Percentiles rank a stretch among this genome's conserved stretches.
These are phyloP conservation scores for Girardinus metallicus DNA, from an alignment of 2,797 vertebrate species.

Conservation along the genomic window DNA sequence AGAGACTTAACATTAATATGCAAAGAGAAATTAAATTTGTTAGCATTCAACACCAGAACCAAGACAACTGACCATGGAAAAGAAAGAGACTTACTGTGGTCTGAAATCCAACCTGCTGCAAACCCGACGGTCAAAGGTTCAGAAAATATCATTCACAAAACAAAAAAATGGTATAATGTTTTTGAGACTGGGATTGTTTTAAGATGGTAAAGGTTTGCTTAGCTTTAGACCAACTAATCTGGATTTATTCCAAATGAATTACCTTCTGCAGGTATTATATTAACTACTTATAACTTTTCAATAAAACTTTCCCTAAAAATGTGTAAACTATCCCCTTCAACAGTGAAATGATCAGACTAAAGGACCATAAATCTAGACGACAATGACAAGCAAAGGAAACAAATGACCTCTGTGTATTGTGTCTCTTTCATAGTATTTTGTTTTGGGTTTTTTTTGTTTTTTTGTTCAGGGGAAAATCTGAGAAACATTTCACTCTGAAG, in stretches of 20 bases:
- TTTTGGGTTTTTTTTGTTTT: no score
- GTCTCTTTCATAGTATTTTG: conserved; percentile 76
- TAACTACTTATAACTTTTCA: background rate
- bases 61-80: background rate
- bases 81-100: background rate
- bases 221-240: background rate
- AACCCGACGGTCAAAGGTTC: background rate
- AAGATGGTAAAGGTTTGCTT: background rate
- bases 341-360: conserved; percentile 23
- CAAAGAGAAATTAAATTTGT: background rate
- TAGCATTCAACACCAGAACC: background rate
- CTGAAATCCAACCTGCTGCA: background rate
- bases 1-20: background rate
- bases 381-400: conserved; percentile 63
- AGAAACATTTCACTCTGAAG: conserved; percentile 63
- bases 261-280: background rate
- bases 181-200: background rate
- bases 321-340: background rate
- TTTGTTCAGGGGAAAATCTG: conserved; percentile 67
- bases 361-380: conserved; percentile 44
- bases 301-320: background rate
- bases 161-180: background rate
- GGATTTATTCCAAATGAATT: background rate
- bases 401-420: conserved; percentile 74
- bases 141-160: background rate